These are phyloP conservation scores for Tachycineta bicolor DNA, from an alignment of 2,113 vertebrate genomes.

Conservation along the genomic window DNA sequence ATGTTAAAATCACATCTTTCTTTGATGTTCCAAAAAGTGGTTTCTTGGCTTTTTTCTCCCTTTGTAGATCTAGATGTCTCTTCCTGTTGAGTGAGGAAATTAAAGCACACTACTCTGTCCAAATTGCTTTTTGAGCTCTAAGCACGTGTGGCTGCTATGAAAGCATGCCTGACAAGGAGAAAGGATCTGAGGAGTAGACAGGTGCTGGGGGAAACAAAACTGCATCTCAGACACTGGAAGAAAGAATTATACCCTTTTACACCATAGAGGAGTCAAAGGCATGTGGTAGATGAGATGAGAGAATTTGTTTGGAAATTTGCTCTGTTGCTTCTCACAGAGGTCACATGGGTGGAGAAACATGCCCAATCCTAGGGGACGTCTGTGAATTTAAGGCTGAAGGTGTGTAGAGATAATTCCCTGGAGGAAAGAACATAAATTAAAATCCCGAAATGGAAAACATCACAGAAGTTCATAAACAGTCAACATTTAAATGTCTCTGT, in stretches of 20 bases:
- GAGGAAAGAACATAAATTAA: slow-evolving; percentile 31
- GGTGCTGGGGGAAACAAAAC: background rate
- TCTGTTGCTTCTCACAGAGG: slow-evolving; percentile 37
- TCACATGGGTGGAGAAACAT: slow-evolving; percentile 4
- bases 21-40: background rate
- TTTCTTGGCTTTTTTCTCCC: background rate
- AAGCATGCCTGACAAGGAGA: background rate
- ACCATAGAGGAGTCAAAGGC: background rate
- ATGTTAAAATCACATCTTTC: background rate
- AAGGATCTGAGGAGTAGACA: background rate
- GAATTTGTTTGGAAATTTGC: slow-evolving; percentile 25
- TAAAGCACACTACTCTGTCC: background rate
- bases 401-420: background rate
- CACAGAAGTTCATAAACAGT: background rate
- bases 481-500: background rate
- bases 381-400: slow-evolving; percentile 7
- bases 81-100: background rate
- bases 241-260: background rate
- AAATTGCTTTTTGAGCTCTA: background rate
- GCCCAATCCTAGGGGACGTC: background rate
- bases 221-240: background rate
- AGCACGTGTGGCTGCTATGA: background rate
- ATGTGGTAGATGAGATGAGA: slow-evolving; percentile 21
- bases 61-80: background rate
- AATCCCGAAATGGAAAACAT: slow-evolving; percentile 23